A percentile compares a stretch with the other conserved stretches of the same genome.
Evolutionary conservation across 2,113 vertebrate genomes (phyloP).

Genomic region (Oceanodroma tethys): DNA sequence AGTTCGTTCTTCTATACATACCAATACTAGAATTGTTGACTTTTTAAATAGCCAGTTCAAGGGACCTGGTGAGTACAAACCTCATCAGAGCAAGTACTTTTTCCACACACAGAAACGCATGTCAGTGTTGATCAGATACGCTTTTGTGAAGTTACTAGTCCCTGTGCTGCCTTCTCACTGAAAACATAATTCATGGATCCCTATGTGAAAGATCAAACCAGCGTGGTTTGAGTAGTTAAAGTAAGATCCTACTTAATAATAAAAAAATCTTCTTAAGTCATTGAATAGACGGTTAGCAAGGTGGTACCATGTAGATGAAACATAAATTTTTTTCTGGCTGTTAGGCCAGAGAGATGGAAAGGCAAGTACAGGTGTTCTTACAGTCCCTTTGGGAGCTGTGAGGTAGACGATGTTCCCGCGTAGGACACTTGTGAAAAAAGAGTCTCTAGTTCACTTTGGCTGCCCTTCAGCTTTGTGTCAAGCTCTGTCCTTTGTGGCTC

Average conservation of each 20-base stretch:
- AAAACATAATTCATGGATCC: background rate
- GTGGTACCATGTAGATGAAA: background rate
- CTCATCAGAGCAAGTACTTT: background rate
- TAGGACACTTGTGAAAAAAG: background rate
- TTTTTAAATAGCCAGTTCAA: background rate
- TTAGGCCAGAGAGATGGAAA: background rate
- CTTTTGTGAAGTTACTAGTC: background rate
- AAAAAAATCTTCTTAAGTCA: background rate
- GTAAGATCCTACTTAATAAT: background rate
- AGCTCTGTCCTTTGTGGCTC: background rate
- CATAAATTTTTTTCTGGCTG: background rate
- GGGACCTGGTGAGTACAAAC: background rate
- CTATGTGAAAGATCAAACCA: background rate
- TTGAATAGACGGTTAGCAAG: background rate
- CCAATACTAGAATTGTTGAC: background rate
- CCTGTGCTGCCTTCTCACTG: background rate
- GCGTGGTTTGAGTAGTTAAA: background rate
- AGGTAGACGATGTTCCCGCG: background rate
- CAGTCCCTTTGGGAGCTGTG: background rate
- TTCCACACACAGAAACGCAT: fast-evolving
- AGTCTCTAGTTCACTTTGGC: background rate
- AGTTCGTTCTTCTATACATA: background rate
- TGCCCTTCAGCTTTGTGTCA: background rate
- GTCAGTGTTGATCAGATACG: fast-evolving
- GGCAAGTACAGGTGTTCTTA: background rate